phyloP scores from a whole-genome alignment of 2,113 vertebrate species.

The Leucopsar rothschildi region DNA sequence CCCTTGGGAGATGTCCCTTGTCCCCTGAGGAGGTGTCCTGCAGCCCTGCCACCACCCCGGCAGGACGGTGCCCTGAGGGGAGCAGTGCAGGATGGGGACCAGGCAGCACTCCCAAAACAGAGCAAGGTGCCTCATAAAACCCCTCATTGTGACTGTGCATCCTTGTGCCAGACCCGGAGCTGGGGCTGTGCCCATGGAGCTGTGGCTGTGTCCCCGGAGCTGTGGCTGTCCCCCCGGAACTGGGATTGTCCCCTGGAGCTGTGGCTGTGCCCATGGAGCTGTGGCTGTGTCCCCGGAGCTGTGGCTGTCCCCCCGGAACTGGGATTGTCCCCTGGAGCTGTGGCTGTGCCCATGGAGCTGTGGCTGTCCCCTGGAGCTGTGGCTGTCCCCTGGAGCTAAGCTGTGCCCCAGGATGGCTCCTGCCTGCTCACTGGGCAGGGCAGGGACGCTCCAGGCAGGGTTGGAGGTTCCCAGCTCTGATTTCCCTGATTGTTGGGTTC shows the following conservation, averaged over 20 bases:
- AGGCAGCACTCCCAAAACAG: not conserved
- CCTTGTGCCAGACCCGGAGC: not conserved
- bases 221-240: not conserved
- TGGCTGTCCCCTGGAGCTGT: not conserved
- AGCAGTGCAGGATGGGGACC: not conserved
- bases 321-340: no score
- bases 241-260: no score
- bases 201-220: not conserved
- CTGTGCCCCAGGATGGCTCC: not conserved
- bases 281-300: not conserved
- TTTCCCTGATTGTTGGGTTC: not conserved
- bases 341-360: not conserved
- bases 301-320: not conserved
- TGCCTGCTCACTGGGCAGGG: fast-evolving
- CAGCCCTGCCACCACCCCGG: not conserved
- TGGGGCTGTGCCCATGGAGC: not conserved
- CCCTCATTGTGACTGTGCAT: not conserved
- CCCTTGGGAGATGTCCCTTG: not conserved
- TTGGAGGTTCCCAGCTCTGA: fast-evolving
- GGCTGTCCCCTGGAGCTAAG: not conserved
- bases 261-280: not conserved
- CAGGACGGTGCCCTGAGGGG: not conserved
- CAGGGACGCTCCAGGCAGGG: not conserved
- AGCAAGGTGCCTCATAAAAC: not conserved
- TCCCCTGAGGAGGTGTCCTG: not conserved